Conservation (phyloP, 1,140 invertebrate genomes). For the Pectinophora gossypiella region DNA sequence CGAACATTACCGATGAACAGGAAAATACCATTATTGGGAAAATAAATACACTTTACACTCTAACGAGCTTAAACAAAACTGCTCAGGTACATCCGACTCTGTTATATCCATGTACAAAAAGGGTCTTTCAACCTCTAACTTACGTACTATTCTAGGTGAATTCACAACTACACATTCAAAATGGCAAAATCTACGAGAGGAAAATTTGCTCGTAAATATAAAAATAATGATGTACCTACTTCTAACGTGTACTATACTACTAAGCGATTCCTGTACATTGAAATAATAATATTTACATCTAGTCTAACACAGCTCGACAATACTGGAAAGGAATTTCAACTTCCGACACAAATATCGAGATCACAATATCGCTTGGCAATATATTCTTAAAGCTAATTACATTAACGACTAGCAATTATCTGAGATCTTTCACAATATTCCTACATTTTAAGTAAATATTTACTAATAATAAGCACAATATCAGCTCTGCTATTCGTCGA, state of each 20-base stretch:
- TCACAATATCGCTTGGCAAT: constrained; percentile 71
- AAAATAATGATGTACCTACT: background rate
- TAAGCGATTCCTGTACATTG: background rate
- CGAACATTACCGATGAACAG: constrained; percentile 27
- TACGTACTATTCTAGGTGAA: background rate
- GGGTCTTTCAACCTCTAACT: too few relatives aligned
- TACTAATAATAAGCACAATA: constrained; percentile 1
- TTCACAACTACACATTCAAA: background rate
- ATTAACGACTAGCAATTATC: constrained; percentile 31
- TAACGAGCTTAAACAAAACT: background rate
- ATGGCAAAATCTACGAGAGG: background rate
- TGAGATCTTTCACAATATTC: constrained; percentile 21
- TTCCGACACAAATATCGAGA: constrained; percentile 27
- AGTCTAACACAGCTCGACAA: background rate
- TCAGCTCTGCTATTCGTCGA: background rate
- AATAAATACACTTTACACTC: background rate
- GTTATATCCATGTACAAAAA: constrained; percentile 8
- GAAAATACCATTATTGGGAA: constrained; percentile 1
- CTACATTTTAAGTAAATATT: background rate
- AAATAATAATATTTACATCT: background rate
- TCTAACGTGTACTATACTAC: too few relatives aligned
- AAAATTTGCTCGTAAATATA: background rate
- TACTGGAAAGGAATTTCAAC: too few relatives aligned
- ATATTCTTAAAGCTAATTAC: constrained; percentile 28
- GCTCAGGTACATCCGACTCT: constrained; percentile 48